Conservation (phyloP, 2,113 vertebrate genomes). For the Athene cunicularia region DNA sequence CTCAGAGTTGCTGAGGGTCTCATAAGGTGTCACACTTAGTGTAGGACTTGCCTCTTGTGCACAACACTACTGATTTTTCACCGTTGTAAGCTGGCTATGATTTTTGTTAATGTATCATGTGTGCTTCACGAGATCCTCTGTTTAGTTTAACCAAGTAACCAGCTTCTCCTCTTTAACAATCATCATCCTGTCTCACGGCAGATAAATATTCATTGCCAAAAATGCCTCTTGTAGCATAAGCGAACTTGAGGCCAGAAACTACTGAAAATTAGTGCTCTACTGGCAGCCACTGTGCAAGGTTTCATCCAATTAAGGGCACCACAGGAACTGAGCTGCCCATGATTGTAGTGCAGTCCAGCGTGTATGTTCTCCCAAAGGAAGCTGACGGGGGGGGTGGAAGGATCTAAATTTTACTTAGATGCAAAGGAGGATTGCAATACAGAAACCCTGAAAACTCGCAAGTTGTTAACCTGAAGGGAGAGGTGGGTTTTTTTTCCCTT, state of each 20-base stretch:
- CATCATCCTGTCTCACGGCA: not conserved
- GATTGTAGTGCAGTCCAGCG: not conserved
- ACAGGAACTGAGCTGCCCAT: not conserved
- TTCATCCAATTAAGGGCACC: not conserved
- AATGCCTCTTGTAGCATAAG: not conserved
- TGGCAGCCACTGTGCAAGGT: not conserved
- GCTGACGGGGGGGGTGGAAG: not conserved
- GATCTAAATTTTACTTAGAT: not conserved
- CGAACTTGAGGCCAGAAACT: not conserved
- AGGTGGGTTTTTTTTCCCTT: accelerated
- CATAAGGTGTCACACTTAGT: not conserved
- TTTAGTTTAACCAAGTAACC: not conserved
- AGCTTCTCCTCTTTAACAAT: not conserved
- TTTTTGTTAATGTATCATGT: not conserved
- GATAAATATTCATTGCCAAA: not conserved
- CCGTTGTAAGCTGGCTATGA: not conserved
- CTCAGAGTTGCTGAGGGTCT: not conserved
- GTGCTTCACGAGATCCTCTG: not conserved
- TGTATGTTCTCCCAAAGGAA: not conserved
- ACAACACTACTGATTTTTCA: not conserved
- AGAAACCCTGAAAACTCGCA: not conserved
- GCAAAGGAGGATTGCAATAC: not conserved
- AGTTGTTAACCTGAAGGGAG: not conserved
- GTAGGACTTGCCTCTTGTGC: not conserved
- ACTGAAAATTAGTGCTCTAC: not conserved